These are phyloP conservation scores for Mythimna lalbum DNA, from an alignment of 2,888 invertebrate species.

Conservation along the genomic window DNA sequence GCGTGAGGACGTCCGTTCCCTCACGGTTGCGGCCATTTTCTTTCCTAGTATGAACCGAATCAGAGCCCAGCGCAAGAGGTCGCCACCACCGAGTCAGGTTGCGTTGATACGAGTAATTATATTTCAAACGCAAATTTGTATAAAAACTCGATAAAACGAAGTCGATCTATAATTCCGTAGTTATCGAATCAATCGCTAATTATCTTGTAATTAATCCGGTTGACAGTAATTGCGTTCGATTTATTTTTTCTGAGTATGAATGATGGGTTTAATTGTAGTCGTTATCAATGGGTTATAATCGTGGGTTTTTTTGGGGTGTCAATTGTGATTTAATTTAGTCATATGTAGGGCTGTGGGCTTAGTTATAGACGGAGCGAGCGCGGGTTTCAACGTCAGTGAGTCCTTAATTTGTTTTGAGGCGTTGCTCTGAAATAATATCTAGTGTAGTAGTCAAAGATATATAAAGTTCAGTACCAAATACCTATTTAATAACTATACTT, in stretches of 20 bases:
- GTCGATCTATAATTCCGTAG: conserved; percentile 12
- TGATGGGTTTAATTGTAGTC: conserved; percentile 42
- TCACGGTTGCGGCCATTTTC: too few relatives aligned
- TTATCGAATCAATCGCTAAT: conserved; percentile 47
- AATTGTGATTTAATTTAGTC: conserved; percentile 20
- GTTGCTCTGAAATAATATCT: too few relatives aligned
- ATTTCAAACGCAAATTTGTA: conserved; percentile 23
- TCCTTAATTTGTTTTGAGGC: too few relatives aligned
- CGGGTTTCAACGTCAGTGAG: background rate
- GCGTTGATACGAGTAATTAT: background rate
- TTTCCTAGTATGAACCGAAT: too few relatives aligned
- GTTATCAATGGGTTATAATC: conserved; percentile 29
- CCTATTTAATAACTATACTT: too few relatives aligned
- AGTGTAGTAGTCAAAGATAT: too few relatives aligned
- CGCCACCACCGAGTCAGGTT: too few relatives aligned
- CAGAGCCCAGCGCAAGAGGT: too few relatives aligned
- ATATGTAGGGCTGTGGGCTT: background rate
- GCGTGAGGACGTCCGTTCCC: too few relatives aligned
- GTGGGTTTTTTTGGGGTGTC: conserved; percentile 28
- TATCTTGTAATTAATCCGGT: conserved; percentile 45
- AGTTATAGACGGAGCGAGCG: background rate
- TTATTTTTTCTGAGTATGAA: conserved; percentile 39
- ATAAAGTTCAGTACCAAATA: too few relatives aligned
- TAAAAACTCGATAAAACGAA: conserved; percentile 5
- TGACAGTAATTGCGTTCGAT: conserved; percentile 53